A percentile compares a stretch with the other conserved stretches of the same genome.
Conservation (phyloP, 2,113 vertebrate species). For the Syrmaticus mikado region DNA sequence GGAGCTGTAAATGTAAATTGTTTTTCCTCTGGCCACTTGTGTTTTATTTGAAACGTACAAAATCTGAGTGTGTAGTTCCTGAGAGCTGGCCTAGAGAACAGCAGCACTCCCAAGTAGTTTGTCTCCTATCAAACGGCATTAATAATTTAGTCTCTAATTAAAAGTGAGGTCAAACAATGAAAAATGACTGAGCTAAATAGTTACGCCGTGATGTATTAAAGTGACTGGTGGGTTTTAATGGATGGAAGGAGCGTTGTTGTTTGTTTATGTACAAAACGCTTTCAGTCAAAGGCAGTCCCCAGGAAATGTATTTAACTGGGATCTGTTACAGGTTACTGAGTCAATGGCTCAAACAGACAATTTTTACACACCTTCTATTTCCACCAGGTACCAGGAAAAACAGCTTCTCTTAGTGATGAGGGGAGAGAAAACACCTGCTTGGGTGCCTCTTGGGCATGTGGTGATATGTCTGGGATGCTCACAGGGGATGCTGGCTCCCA, state of each 20-base stretch:
- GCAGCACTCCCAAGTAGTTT: conserved; percentile 71
- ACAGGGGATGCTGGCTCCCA: background rate
- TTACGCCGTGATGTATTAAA: conserved; percentile 72
- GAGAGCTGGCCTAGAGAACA: conserved; percentile 70
- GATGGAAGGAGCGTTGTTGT: conserved; percentile 53
- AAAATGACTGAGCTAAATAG: conserved; percentile 79
- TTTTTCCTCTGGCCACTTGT: conserved; percentile 72
- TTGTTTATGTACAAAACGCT: conserved; percentile 32
- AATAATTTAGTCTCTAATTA: conserved; percentile 91
- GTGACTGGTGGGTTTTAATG: conserved; percentile 69
- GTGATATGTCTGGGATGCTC: background rate
- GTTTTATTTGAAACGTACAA: conserved; percentile 79
- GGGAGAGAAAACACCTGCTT: background rate
- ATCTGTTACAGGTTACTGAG: conserved; percentile 70
- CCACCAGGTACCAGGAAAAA: conserved; percentile 45
- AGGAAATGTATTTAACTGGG: conserved; percentile 68
- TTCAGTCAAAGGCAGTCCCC: conserved; percentile 10
- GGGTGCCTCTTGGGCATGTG: background rate
- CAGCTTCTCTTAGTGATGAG: background rate
- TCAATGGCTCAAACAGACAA: conserved; percentile 26
- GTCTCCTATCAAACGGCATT: conserved; percentile 82
- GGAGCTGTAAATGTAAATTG: conserved; percentile 70
- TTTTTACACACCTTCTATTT: conserved; percentile 55
- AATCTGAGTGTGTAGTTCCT: conserved; percentile 71
- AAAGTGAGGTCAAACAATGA: conserved; percentile 89